Evolutionary conservation across 2,888 invertebrate species (phyloP).

Genomic region (Herminia tarsipennalis): DNA sequence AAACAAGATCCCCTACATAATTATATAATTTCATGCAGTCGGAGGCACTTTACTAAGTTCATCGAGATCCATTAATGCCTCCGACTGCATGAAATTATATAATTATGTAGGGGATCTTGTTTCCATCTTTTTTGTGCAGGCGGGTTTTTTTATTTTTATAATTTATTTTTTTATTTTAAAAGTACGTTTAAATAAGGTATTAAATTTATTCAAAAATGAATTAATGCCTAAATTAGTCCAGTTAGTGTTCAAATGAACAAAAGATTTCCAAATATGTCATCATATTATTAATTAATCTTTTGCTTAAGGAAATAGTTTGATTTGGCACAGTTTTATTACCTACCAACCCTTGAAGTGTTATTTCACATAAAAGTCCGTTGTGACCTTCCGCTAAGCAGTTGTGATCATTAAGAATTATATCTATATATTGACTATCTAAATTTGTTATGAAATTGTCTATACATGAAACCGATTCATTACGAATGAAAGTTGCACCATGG

Average conservation of each 20-base stretch:
- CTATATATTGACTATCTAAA: neutral
- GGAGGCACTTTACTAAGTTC: no score
- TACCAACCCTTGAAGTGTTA: neutral
- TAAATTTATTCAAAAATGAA: neutral
- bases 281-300: neutral
- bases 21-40: no score
- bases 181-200: neutral
- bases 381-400: neutral
- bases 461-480: neutral
- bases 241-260: no score
- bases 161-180: no score
- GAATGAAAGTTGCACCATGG: neutral
- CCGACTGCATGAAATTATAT: no score
- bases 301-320: neutral
- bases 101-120: no score
- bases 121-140: no score
- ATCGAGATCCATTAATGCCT: no score
- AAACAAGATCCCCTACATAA: no score
- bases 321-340: neutral
- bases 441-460: neutral
- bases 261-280: no score
- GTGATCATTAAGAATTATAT: neutral
- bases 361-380: neutral
- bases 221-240: neutral
- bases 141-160: no score